A percentile compares a stretch with the other conserved stretches of the same genome.
phyloP scores from a whole-genome alignment of 2,797 vertebrate species.

The Sus cebifrons region DNA sequence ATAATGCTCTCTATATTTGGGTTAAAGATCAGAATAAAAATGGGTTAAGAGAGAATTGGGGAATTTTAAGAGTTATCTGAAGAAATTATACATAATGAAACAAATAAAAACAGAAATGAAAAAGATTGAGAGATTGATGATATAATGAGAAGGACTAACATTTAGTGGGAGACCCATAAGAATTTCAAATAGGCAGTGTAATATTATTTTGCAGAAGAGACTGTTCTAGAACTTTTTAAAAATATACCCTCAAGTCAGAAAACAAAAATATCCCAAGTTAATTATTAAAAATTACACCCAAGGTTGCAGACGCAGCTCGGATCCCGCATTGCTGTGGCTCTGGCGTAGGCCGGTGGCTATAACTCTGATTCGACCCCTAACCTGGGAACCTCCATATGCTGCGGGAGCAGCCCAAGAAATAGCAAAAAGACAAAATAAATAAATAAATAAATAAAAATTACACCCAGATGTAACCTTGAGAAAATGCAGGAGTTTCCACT shows the following conservation, averaged over 20 bases:
- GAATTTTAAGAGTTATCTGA: neutral
- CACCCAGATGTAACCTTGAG: neutral
- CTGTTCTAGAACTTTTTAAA: neutral
- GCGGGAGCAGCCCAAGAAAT: no score
- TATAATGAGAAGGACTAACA: neutral
- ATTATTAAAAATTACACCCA: neutral
- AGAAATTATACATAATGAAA: neutral
- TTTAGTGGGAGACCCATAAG: neutral
- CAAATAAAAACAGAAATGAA: neutral
- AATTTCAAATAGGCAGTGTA: neutral
- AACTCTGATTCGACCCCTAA: no score
- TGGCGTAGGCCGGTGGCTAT: no score
- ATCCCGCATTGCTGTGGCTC: no score
- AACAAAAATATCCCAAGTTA: neutral
- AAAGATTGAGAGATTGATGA: neutral
- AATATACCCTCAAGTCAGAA: neutral
- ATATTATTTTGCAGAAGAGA: conserved; percentile 6
- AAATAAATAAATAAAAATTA: neutral
- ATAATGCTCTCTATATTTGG: neutral
- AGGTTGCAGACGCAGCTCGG: no score
- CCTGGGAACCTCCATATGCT: no score
- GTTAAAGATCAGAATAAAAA: neutral
- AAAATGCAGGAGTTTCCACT: neutral
- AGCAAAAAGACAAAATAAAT: no score
- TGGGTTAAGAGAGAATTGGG: neutral